These are phyloP conservation scores for Dipodomys spectabilis DNA, from an alignment of 2,113 vertebrate species.

Conservation along the genomic window DNA sequence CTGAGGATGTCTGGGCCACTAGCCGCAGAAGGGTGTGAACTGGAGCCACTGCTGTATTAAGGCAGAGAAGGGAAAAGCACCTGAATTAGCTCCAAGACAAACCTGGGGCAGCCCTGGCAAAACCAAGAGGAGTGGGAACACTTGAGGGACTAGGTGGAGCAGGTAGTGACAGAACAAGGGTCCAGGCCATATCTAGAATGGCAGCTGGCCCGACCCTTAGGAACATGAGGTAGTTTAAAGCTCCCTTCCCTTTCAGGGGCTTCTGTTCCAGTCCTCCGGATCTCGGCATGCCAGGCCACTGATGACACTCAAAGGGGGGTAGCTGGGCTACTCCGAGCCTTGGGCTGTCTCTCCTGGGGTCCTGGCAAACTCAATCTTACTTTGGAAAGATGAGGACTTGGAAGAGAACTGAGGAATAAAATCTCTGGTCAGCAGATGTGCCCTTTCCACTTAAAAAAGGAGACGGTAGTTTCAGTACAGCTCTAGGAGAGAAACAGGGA, in stretches of 20 bases:
- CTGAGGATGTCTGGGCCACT: not conserved
- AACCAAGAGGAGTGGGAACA: constrained; percentile 55
- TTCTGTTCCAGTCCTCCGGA: constrained; percentile 39
- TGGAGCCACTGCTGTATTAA: not conserved
- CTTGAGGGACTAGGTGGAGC: constrained; percentile 23
- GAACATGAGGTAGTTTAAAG: constrained; percentile 74
- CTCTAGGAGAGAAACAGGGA: not conserved
- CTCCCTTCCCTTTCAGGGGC: constrained; percentile 2
- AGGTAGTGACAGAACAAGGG: constrained; percentile 47
- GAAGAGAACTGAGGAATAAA: constrained; percentile 27
- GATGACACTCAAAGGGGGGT: not conserved
- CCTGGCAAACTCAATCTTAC: constrained; percentile 18
- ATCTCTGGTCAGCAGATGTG: constrained; percentile 29
- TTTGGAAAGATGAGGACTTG: not conserved
- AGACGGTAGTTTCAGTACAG: not conserved
- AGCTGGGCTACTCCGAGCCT: constrained; percentile 23
- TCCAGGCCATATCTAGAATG: constrained; percentile 29
- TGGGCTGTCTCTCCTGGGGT: not conserved
- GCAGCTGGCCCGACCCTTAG: constrained; percentile 64
- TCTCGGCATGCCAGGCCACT: not conserved
- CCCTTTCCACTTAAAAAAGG: constrained; percentile 13
- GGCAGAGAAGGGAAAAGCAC: constrained; percentile 45
- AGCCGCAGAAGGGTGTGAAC: not conserved
- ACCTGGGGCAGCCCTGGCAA: not conserved
- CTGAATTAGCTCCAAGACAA: constrained; percentile 25